Evolutionary conservation across 2,888 invertebrate genomes (phyloP).

Genomic region (Drosophila siamana): DNA sequence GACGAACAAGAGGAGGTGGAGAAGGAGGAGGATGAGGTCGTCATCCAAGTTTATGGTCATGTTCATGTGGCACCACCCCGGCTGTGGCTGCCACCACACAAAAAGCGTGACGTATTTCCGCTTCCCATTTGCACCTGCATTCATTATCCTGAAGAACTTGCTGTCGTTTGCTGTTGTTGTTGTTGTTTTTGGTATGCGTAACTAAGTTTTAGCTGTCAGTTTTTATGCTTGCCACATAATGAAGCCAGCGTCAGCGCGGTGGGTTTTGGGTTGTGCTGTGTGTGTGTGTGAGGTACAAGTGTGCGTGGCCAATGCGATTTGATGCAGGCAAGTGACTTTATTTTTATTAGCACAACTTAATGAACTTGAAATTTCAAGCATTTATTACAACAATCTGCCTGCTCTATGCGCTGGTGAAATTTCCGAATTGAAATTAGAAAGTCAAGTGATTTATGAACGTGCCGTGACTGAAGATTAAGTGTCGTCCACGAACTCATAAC

Average conservation of each 20-base stretch:
- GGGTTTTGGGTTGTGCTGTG: slow-evolving; percentile 11
- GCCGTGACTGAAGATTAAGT: slow-evolving; percentile 56
- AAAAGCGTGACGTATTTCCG: slow-evolving; percentile 80
- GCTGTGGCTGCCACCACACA: slow-evolving; percentile 20
- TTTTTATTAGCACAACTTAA: slow-evolving; percentile 82
- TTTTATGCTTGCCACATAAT: slow-evolving; percentile 64
- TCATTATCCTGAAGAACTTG: slow-evolving; percentile 68
- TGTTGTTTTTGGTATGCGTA: slow-evolving; percentile 66
- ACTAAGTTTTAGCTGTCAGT: slow-evolving; percentile 77
- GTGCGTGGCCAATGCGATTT: slow-evolving; percentile 83
- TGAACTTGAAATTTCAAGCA: slow-evolving; percentile 79
- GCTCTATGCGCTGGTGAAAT: slow-evolving; percentile 42
- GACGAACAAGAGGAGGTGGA: background rate
- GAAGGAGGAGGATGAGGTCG: slow-evolving; percentile 18
- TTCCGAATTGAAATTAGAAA: slow-evolving; percentile 68
- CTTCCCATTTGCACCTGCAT: slow-evolving; percentile 77
- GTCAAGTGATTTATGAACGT: slow-evolving; percentile 74
- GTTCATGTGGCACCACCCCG: slow-evolving; percentile 34
- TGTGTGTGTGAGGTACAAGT: slow-evolving; percentile 71
- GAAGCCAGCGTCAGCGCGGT: slow-evolving; percentile 21
- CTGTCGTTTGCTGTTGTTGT: slow-evolving; percentile 25
- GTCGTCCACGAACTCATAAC: background rate
- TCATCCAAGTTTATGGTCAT: slow-evolving; percentile 53
- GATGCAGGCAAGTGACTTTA: slow-evolving; percentile 81
- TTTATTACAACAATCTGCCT: slow-evolving; percentile 71